These are phyloP conservation scores for Scartelaos histophorus DNA, from an alignment of 2,113 vertebrate genomes.

Conservation along the genomic window DNA sequence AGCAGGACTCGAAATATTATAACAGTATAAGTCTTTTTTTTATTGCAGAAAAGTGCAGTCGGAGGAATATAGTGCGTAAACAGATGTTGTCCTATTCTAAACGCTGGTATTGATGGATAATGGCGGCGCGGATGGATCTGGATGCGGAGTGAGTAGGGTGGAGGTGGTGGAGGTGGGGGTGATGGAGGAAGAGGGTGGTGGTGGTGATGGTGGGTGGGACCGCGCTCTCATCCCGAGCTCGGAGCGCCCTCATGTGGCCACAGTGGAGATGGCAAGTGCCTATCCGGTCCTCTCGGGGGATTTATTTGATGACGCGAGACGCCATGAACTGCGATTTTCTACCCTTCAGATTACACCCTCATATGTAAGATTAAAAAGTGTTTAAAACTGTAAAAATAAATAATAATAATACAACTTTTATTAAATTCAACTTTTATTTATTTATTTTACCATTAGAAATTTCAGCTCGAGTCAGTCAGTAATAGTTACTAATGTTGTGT, in stretches of 20 bases:
- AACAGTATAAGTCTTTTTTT: no score
- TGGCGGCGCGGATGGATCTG: not conserved
- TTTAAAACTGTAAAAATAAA: not conserved
- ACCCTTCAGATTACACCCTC: not conserved
- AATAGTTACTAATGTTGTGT: no score
- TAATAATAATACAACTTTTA: no score
- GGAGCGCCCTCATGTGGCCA: slow-evolving; percentile 53
- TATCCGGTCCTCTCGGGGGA: not conserved
- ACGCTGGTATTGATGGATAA: not conserved
- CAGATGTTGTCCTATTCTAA: no score
- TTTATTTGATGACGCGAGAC: not conserved
- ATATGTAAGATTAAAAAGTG: not conserved
- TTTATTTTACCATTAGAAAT: no score
- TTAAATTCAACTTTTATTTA: no score
- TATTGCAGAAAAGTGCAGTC: no score
- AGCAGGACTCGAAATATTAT: no score
- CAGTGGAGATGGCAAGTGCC: not conserved
- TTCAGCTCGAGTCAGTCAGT: no score
- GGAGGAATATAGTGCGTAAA: no score
- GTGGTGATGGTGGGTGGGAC: not conserved
- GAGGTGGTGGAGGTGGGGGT: no score
- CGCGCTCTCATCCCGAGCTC: not conserved
- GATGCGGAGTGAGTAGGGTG: not conserved
- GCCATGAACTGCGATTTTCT: not conserved
- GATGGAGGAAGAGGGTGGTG: no score